Conservation (phyloP, 2,888 invertebrate genomes). For the Scaptomyza cyrtandrae region DNA sequence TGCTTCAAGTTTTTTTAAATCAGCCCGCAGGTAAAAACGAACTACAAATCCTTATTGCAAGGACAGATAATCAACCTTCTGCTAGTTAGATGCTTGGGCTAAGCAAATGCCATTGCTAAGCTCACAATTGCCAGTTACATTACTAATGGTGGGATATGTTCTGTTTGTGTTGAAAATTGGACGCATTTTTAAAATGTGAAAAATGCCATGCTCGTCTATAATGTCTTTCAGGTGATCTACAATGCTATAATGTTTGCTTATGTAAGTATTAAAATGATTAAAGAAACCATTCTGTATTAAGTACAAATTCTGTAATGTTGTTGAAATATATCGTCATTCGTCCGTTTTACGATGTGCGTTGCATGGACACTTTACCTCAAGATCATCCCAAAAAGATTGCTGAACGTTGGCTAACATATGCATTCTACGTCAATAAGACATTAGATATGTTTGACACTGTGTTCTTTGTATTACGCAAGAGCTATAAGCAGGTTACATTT, state of each 20-base stretch:
- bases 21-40: conserved; percentile 3
- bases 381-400: conserved; percentile 11
- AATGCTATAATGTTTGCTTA: conserved; percentile 86
- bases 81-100: conserved; percentile 36
- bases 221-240: conserved; percentile 93
- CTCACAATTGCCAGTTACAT: conserved; percentile 88
- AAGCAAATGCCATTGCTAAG: conserved; percentile 87
- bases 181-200: conserved; percentile 91
- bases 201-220: conserved; percentile 90
- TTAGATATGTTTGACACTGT: conserved; percentile 91
- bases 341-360: conserved; percentile 12
- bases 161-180: conserved; percentile 90
- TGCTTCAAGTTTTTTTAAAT: conserved; percentile 1
- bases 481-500: conserved; percentile 93
- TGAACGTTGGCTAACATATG: conserved; percentile 52
- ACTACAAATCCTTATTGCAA: background rate
- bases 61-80: background rate
- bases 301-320: conserved; percentile 2
- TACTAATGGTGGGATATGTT: conserved; percentile 88
- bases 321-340: background rate
- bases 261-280: conserved; percentile 55
- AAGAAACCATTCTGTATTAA: background rate
- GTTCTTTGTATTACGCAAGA: conserved; percentile 95
- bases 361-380: conserved; percentile 15
- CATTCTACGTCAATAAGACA: conserved; percentile 86